Percentiles rank a stretch among this genome's conserved stretches.
phyloP scores from a whole-genome alignment of 1,140 invertebrate species.

The Drosophila bifasciata region DNA sequence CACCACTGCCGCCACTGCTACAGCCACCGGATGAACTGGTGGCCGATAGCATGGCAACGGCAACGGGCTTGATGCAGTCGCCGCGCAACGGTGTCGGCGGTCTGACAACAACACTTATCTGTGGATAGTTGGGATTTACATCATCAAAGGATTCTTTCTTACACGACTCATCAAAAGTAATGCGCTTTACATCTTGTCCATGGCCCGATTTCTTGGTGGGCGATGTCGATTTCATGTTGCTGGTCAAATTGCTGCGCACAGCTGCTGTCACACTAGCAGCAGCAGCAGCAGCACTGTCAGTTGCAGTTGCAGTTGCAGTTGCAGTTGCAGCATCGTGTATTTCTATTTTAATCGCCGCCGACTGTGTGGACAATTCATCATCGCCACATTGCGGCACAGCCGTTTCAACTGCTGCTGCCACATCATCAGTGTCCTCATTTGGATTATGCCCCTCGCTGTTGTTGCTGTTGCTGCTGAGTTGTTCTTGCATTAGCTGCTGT shows the following conservation, averaged over 20 bases:
- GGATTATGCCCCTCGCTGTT: conserved; percentile 45
- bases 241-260: conserved; percentile 47
- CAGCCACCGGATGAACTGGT: too few relatives aligned
- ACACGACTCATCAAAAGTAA: conserved; percentile 84
- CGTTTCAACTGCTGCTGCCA: conserved; percentile 33
- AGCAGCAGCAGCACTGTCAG: too few relatives aligned
- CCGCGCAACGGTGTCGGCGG: conserved; percentile 87
- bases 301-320: too few relatives aligned
- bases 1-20: not conserved
- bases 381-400: conserved; percentile 46
- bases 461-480: too few relatives aligned
- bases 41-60: conserved; percentile 21
- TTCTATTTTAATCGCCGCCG: conserved; percentile 77
- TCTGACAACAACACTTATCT: conserved; percentile 89
- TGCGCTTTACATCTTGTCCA: conserved; percentile 84
- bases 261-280: too few relatives aligned
- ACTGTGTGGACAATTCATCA: conserved; percentile 77
- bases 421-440: conserved; percentile 1
- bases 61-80: conserved; percentile 67
- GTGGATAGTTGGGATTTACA: conserved; percentile 84
- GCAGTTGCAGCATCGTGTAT: conserved; percentile 68
- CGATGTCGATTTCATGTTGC: conserved; percentile 53
- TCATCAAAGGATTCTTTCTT: conserved; percentile 84
- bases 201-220: conserved; percentile 75
- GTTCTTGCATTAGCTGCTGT: conserved; percentile 76